Base-by-base conservation (phyloP, 2,113 vertebrate species). In the Corynorhinus townsendii region DNA sequence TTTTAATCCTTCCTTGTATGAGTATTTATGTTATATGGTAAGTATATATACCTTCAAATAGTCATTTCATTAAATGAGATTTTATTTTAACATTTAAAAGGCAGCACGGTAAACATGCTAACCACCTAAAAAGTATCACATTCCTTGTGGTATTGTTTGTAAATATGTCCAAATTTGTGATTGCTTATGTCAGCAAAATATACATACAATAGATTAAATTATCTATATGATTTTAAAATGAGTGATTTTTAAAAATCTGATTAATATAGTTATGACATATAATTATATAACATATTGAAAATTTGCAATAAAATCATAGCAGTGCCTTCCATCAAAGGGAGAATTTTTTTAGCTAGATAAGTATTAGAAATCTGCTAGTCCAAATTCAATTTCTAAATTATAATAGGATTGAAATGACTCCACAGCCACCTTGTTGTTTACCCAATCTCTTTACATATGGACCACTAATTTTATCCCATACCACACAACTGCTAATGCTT, bases 351-450 rank as follows among this genome's bases (percentile, higher is more conserved):
- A 88, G 45, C 16, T 38, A 69, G 17, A 73, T 81, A 56, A 90
- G 7, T 81, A 86, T 64, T 73, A 93, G 22, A 87, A 20, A 94
- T 84, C 30, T 28, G 75, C 19, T 81, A 92, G 69, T 47, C 40
- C 59, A 92, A 89, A 95, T 94, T 93, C 68, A 89, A 76, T 64
- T 93, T 75, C 77, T 91, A 66, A 91, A 80, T 83, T 89, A 71
- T 33, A 89, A 90, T 19, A 85, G 24, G 15, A 80, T 19, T 93
- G 43, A 95, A 95, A 76, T 86, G 26, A 81, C 9, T 45, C 86
- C 12, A 26, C 68, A 43, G 22, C 35, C 49, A 43, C 40, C 19
- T 19, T 93, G 47, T 43, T 71, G 19, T 66, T 91, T 91, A 81
- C 26, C 20, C 19, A 49, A 40, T 79, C 26, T 92, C 68, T 86